These are phyloP conservation scores for Drosophila nasuta DNA, from an alignment of 1,140 invertebrate species.

Conservation along the genomic window DNA sequence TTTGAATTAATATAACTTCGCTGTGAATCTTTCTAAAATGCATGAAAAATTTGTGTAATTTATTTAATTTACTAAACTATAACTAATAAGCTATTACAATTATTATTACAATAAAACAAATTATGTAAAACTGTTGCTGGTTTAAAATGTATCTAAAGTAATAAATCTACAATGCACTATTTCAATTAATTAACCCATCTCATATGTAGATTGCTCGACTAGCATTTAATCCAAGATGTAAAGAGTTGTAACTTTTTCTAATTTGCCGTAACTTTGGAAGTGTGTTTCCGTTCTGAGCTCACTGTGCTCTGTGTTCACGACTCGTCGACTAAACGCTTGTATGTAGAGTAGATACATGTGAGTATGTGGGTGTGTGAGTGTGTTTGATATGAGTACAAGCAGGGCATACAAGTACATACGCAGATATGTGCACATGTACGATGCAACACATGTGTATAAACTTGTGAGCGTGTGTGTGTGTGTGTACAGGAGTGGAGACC, in stretches of 20 bases:
- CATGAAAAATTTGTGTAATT: too few species aligned
- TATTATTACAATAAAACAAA: too few species aligned
- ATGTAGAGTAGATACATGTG: conserved; percentile 15
- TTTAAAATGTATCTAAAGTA: neutral
- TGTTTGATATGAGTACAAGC: conserved; percentile 10
- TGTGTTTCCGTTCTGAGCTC: conserved; percentile 5
- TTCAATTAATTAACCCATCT: conserved; percentile 13
- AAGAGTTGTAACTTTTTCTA: conserved; percentile 10
- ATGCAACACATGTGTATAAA: conserved; percentile 18
- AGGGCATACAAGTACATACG: conserved; percentile 6
- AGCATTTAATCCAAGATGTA: neutral
- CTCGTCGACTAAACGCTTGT: conserved; percentile 26
- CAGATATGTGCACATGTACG: conserved; percentile 9
- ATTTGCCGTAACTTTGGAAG: neutral
- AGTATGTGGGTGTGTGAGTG: conserved; percentile 1
- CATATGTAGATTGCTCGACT: neutral
- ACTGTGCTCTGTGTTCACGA: conserved; percentile 16
- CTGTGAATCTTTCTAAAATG: too few species aligned
- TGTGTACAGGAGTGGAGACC: conserved; percentile 22
- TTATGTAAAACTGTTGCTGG: too few species aligned
- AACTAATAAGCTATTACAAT: too few species aligned
- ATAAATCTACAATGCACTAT: neutral
- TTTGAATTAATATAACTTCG: too few species aligned
- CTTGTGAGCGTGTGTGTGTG: neutral
- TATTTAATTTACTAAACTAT: too few species aligned